A percentile compares a stretch with the other conserved stretches of the same genome.
phyloP scores from a whole-genome alignment of 1,140 invertebrate genomes.

The Cataglyphis hispanica region DNA sequence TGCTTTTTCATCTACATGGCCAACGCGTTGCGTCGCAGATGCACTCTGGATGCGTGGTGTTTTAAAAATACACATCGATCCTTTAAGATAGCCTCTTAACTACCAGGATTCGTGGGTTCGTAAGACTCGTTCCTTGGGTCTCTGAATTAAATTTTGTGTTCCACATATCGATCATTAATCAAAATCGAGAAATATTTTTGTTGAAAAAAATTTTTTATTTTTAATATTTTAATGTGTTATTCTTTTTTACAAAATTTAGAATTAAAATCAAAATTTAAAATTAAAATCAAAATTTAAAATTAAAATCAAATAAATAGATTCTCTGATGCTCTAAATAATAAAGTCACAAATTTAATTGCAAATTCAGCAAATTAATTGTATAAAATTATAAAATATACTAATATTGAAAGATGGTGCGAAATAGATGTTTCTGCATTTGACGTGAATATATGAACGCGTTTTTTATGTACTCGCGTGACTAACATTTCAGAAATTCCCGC shows the following conservation, averaged over 20 bases:
- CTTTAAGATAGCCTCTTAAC: not conserved
- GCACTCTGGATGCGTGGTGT: constrained; percentile 13
- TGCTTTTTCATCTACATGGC: constrained; percentile 17
- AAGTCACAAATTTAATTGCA: not conserved
- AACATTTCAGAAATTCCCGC: constrained; percentile 13
- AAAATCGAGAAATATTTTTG: not conserved
- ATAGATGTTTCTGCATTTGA: not conserved
- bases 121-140: not conserved
- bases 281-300: not conserved
- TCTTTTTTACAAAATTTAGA: not conserved
- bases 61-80: constrained; percentile 34
- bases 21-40: constrained; percentile 16
- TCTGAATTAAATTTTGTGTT: not conserved
- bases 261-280: not conserved
- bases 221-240: not conserved
- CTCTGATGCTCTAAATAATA: not conserved
- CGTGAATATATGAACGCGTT: not conserved
- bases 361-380: not conserved
- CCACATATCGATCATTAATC: not conserved
- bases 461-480: not conserved
- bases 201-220: not conserved
- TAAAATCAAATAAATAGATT: not conserved
- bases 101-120: not conserved
- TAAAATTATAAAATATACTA: not conserved
- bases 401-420: not conserved